Base-by-base conservation (phyloP, 2,888 invertebrate species). In the Drosophila phalerata region DNA sequence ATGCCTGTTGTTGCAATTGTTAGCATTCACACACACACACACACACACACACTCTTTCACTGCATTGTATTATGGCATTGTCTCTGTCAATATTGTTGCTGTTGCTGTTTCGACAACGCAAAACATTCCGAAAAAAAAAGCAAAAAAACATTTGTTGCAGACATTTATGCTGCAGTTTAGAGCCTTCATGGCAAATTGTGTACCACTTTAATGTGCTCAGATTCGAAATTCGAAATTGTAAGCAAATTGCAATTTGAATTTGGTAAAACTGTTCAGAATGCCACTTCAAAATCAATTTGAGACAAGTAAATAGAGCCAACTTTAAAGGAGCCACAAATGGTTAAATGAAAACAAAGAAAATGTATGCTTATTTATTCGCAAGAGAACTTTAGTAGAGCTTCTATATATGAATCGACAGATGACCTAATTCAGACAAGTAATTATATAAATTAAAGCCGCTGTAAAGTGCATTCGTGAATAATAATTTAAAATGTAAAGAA, bases 1-100 rank as follows among this genome's bases (percentile, higher is more conserved):
- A 73, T 85, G 81, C 56, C 81, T 85, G 81, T 85, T 85, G 85
- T 85, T 85, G 73, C 79, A 79, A 81, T 88, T 85, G 85, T 83
- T 84, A 74, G 81, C 75, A 49, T 6, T 45, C 60, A 55, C 47
- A 63, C 42, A 42, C 22, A 45, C 40, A 48, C 51, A 58, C 42
- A 9, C 45, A 65, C 56, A 64, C 55, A 70, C 56, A 69, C 49
- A 49, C 49, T 38, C 52, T 53, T 28, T 53, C 66, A 38, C 65
- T 77, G 83, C 78, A 83, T 75, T 75, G 78, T 83, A 85, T 82
- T 81, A 81, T 81, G 85, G 71, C 80, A 87, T 87, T 84, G 87
- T 87, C 82, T 86, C 67, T 86, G 84, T 81, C 85, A 85, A 82
- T 83, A 85, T 83, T 85, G 83, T 78, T 82, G 75, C 34, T 56